These are phyloP conservation scores for Sakesphorus luctuosus DNA, from an alignment of 2,113 vertebrate genomes.

Conservation along the genomic window DNA sequence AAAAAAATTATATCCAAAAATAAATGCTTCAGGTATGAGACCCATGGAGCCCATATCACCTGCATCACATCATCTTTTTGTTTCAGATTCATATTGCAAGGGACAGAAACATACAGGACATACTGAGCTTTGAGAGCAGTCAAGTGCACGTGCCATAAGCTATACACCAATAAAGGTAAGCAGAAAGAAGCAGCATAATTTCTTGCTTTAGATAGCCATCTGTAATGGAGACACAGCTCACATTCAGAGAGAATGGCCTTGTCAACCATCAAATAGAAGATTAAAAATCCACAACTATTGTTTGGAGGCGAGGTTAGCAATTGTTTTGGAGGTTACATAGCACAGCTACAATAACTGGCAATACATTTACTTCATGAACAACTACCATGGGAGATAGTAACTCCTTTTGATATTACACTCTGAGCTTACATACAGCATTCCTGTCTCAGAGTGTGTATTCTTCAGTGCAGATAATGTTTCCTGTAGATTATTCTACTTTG, in stretches of 20 bases:
- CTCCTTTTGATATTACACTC: not conserved
- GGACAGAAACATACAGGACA: not conserved
- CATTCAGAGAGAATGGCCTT: not conserved
- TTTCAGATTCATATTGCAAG: not conserved
- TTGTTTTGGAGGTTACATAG: not conserved
- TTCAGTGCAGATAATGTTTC: not conserved
- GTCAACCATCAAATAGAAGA: not conserved
- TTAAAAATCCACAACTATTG: conserved; percentile 8
- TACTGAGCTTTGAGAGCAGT: not conserved
- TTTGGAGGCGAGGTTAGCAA: not conserved
- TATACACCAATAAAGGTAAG: not conserved
- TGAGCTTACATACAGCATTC: not conserved
- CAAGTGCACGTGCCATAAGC: not conserved
- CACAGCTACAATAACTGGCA: not conserved
- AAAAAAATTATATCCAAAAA: not conserved
- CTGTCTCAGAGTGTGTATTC: not conserved
- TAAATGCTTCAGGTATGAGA: not conserved
- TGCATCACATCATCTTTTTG: accelerated
- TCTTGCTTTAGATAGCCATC: not conserved
- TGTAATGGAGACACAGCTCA: not conserved
- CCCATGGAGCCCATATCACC: not conserved
- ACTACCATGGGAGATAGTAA: not conserved
- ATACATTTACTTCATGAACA: not conserved
- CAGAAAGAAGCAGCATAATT: not conserved
- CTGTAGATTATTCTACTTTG: not conserved